These are phyloP conservation scores for Pocillopora damicornis DNA, from an alignment of 64 coral and sea anemone species.

Conservation along the genomic window DNA sequence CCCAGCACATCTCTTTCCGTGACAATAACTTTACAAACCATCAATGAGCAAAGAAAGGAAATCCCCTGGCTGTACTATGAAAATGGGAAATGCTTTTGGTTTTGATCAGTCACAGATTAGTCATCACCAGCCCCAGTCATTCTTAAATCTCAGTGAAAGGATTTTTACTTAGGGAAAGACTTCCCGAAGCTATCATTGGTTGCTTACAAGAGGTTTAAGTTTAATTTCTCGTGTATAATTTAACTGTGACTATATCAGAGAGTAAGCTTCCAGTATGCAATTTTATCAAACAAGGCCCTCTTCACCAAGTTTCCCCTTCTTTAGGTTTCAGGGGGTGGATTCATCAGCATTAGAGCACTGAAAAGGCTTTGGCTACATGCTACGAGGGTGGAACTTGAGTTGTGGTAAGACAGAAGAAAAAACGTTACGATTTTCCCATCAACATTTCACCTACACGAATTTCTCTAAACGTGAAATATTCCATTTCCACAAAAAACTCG, in stretches of 20 bases:
- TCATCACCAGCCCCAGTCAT: too few species aligned
- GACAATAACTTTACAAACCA: too few species aligned
- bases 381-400: conserved; percentile 54
- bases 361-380: conserved; percentile 46
- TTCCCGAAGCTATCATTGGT: not conserved
- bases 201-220: not conserved
- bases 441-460: too few species aligned
- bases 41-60: too few species aligned
- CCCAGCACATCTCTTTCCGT: too few species aligned
- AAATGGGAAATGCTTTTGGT: too few species aligned
- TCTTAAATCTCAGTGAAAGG: too few species aligned
- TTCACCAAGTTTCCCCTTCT: not conserved
- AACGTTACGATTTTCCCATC: too few species aligned
- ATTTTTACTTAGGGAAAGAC: not conserved
- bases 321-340: conserved; percentile 33
- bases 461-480: too few species aligned
- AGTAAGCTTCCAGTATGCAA: conserved; percentile 49
- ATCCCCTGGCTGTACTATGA: too few species aligned
- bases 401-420: conserved; percentile 42
- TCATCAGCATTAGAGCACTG: conserved; percentile 47
- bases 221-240: not conserved
- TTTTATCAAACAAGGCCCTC: not conserved
- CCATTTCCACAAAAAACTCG: too few species aligned
- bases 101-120: too few species aligned
- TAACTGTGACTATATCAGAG: conserved; percentile 22